A percentile compares a stretch with the other conserved stretches of the same genome.
Evolutionary conservation across 2,888 invertebrate species (phyloP).

Genomic region (Cancer borealis): DNA sequence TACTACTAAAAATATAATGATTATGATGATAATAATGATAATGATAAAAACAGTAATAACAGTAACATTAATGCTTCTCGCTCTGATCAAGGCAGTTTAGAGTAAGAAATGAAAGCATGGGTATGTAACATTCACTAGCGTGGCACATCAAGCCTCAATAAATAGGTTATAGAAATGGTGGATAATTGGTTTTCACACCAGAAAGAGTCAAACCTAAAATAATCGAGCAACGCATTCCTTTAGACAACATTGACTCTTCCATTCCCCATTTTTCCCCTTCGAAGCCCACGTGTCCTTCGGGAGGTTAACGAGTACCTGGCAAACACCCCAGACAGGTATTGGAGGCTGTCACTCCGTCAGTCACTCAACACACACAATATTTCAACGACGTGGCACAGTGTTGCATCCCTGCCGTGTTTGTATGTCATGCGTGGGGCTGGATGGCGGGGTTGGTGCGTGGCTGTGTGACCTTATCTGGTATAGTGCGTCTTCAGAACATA

Average conservation of each 20-base stretch:
- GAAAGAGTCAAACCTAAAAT: too few relatives aligned
- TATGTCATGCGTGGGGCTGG: neutral
- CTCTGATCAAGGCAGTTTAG: too few relatives aligned
- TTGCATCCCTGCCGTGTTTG: neutral
- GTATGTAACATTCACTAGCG: neutral
- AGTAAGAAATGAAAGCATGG: neutral
- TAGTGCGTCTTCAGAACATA: neutral
- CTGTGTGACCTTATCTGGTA: neutral
- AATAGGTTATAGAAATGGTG: too few relatives aligned
- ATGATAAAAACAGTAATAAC: too few relatives aligned
- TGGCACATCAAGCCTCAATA: too few relatives aligned
- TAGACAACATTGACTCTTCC: too few relatives aligned
- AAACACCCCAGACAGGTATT: conserved; percentile 13
- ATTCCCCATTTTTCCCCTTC: neutral
- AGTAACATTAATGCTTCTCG: too few relatives aligned
- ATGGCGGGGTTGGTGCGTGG: neutral
- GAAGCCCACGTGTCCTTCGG: neutral
- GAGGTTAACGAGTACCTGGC: neutral
- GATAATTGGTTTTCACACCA: too few relatives aligned
- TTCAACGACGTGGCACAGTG: neutral
- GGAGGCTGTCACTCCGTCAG: neutral
- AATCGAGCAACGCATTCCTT: too few relatives aligned
- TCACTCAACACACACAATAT: conserved; percentile 34
- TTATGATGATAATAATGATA: too few relatives aligned
- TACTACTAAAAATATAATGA: too few relatives aligned